Evolutionary conservation across 2,888 invertebrate genomes (phyloP), one percentile per base, ranked within the genome.

Genomic region (Sepiola atlantica): DNA sequence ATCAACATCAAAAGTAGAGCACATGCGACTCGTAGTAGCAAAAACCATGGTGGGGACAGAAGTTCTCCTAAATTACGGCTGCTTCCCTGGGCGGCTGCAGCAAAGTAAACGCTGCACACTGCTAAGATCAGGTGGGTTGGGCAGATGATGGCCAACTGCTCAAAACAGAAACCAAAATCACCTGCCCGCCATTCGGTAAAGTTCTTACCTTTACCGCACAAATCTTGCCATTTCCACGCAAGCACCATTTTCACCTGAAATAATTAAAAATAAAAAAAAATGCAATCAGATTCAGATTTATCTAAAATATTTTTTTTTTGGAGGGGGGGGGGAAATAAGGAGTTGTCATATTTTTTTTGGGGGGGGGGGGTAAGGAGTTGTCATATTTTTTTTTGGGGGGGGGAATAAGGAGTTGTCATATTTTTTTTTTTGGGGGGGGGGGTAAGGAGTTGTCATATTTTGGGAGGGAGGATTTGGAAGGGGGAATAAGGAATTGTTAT

Each of bases 121-220:
- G 98, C 98, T 95, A 99, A 98, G 77, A 99, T 96, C 93, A 98
- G 98, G 96, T 98, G 98, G 92, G 98, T 97, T 32, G 99, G 99
- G 96, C 98, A 98, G 97, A 97, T 96, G 90, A 99, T 98, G 96
- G 98, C 98, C 94, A 99, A 97, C 97, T 98, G 98, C 97, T 99
- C 98, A 97, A 99, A 99, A 97, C 99, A 99, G 94, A 98, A 97
- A 94, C 98, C 98, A 96, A 99, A 98, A 97, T 99, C 98, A 96
- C 98, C 98, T 77, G 98, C 98, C 32, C 98, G 97, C 97, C 97
- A 97, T 1, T 95, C 94, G 10, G 96, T 96, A 94, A 97, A 96
- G 94, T 96, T 96, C 93, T 96, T 96, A 55, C 95, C 95, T 94
- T 96, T 96, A 35, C 97, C 97, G 95, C 97, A 97, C 90, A 97